Percentiles rank a stretch among this genome's conserved stretches.
Evolutionary conservation across 1,140 invertebrate species (phyloP).

Genomic region (Drosophila miranda): DNA sequence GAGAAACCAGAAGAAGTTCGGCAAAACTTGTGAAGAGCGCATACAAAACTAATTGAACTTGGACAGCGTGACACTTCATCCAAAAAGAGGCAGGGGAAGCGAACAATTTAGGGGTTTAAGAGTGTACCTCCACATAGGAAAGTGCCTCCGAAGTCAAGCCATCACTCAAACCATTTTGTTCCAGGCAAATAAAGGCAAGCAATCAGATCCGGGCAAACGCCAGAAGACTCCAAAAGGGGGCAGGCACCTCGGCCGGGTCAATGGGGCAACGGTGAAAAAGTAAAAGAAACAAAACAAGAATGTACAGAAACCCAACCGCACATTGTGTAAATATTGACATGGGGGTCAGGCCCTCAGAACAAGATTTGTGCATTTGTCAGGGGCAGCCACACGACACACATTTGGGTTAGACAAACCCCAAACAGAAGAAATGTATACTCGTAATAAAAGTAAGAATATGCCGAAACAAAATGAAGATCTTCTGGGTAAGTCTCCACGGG

Average conservation of each 20-base stretch:
- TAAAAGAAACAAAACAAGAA: slow-evolving; percentile 35
- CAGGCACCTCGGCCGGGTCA: slow-evolving; percentile 33
- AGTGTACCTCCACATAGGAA: slow-evolving; percentile 1
- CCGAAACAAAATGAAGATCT: slow-evolving; percentile 36
- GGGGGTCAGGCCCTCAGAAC: slow-evolving; percentile 56
- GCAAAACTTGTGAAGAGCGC: slow-evolving; percentile 68
- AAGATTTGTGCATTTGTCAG: slow-evolving; percentile 72
- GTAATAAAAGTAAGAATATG: neutral
- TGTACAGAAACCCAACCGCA: slow-evolving; percentile 19
- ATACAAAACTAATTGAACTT: slow-evolving; percentile 80
- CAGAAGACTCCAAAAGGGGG: slow-evolving; percentile 36
- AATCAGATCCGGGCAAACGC: slow-evolving; percentile 72
- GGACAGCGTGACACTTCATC: slow-evolving; percentile 78
- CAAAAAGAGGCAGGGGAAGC: slow-evolving; percentile 25
- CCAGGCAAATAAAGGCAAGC: slow-evolving; percentile 73
- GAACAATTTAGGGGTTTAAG: neutral
- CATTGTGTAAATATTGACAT: slow-evolving; percentile 58
- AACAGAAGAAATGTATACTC: slow-evolving; percentile 17
- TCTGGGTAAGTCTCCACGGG: slow-evolving; percentile 22
- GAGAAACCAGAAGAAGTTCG: slow-evolving; percentile 38
- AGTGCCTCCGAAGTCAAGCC: slow-evolving; percentile 43
- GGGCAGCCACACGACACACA: slow-evolving; percentile 23
- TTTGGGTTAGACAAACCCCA: slow-evolving; percentile 43
- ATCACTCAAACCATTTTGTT: slow-evolving; percentile 77
- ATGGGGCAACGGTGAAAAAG: slow-evolving; percentile 56